phyloP scores from a whole-genome alignment of 2,888 invertebrate genomes.

The Heliconius cydno region DNA sequence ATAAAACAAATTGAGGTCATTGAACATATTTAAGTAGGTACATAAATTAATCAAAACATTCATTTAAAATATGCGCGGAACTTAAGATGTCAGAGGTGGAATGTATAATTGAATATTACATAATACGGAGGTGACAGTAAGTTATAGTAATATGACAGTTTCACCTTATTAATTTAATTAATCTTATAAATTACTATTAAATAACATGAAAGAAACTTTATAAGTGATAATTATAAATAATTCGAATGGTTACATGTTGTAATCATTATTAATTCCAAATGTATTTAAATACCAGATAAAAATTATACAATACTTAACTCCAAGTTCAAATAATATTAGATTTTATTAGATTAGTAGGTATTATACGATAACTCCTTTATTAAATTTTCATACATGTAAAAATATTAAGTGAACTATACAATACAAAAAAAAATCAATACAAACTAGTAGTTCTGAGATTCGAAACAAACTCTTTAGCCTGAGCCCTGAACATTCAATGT shows the following conservation, averaged over 20 bases:
- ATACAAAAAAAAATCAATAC: no score
- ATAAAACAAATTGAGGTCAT: background rate
- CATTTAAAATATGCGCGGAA: conserved; percentile 3
- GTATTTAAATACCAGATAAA: background rate
- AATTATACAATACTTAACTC: background rate
- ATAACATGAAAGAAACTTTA: background rate
- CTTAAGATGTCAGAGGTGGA: conserved; percentile 10
- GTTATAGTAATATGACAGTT: background rate
- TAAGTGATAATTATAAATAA: background rate
- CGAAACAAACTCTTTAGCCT: no score
- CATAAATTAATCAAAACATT: background rate
- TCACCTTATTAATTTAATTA: background rate
- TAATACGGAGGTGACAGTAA: conserved; percentile 10
- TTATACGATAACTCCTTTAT: background rate
- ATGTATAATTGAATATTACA: conserved; percentile 14
- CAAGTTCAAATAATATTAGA: background rate
- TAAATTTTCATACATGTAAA: background rate
- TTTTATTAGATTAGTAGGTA: background rate
- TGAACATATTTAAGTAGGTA: background rate
- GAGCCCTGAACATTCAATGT: no score
- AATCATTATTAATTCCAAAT: background rate
- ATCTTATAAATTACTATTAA: background rate
- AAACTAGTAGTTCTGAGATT: no score
- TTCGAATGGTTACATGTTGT: background rate
- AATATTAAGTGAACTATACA: background rate